Percentiles rank a stretch among this genome's conserved stretches.
phyloP scores from a whole-genome alignment of 2,888 invertebrate genomes.

The Lissonota sp. region DNA sequence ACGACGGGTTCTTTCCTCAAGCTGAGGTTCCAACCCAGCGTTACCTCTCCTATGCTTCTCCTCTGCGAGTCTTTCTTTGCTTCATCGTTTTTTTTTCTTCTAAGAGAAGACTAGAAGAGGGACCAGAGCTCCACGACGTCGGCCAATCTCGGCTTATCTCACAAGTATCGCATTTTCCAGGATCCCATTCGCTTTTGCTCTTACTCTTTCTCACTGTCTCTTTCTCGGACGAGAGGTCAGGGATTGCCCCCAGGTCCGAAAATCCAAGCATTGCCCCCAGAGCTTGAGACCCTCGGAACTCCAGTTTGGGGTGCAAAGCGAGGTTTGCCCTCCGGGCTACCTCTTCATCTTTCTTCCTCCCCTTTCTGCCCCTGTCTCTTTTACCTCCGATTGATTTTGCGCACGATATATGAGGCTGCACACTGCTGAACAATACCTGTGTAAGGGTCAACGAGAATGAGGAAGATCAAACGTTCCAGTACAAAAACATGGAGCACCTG shows the following conservation, averaged over 20 bases:
- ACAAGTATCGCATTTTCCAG: slow-evolving; percentile 65
- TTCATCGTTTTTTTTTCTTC: too few species aligned
- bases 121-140: slow-evolving; percentile 16
- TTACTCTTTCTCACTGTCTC: slow-evolving; percentile 16
- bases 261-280: slow-evolving; percentile 33
- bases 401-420: slow-evolving; percentile 8
- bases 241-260: slow-evolving; percentile 30
- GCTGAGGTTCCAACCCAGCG: too few species aligned
- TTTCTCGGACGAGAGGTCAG: slow-evolving; percentile 20
- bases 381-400: slow-evolving; percentile 43
- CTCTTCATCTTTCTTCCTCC: slow-evolving; percentile 42
- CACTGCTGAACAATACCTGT: slow-evolving; percentile 15
- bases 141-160: slow-evolving; percentile 69
- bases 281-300: slow-evolving; percentile 41
- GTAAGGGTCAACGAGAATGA: slow-evolving; percentile 19
- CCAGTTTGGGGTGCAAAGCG: slow-evolving; percentile 14
- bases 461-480: background rate
- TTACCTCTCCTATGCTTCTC: too few species aligned
- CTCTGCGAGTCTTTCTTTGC: too few species aligned
- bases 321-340: background rate
- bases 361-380: slow-evolving; percentile 24
- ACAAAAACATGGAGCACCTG: background rate
- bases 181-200: slow-evolving; percentile 53
- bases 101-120: too few species aligned
- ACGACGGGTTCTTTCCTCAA: too few species aligned